phyloP scores from a whole-genome alignment of 23 tunicate species.

The Styela plicata region DNA sequence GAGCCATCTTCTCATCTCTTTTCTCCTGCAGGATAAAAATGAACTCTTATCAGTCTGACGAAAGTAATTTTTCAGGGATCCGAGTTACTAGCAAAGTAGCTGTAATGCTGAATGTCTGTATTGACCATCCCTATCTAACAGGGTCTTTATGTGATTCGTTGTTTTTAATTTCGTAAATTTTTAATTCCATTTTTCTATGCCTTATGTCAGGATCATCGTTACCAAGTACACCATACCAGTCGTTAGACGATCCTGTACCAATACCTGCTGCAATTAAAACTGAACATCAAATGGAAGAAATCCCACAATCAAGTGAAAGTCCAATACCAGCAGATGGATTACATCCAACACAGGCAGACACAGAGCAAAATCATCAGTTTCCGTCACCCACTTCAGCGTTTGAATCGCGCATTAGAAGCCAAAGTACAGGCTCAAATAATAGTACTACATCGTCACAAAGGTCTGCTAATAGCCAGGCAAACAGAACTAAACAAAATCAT shows the following conservation, averaged over 20 bases:
- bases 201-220: background rate
- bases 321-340: conserved; percentile 22
- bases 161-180: too few relatives aligned
- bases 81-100: too few relatives aligned
- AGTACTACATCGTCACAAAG: conserved; percentile 28
- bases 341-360: conserved; percentile 4
- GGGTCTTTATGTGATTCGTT: too few relatives aligned
- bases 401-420: conserved; percentile 30
- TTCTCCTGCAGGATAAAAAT: too few relatives aligned
- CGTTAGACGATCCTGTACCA: background rate
- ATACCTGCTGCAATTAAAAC: background rate
- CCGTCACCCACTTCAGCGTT: conserved; percentile 20
- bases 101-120: too few relatives aligned
- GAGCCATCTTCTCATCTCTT: too few relatives aligned
- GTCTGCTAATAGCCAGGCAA: conserved; percentile 20
- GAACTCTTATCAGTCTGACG: too few relatives aligned
- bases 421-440: conserved; percentile 30
- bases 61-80: too few relatives aligned
- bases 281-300: background rate
- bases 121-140: too few relatives aligned
- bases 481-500: conserved; percentile 14
- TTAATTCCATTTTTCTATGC: too few relatives aligned
- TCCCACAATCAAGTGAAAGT: background rate
- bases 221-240: background rate
- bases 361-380: background rate